phyloP scores from a whole-genome alignment of 2,888 invertebrate species.

The Rhodophaea formosa region DNA sequence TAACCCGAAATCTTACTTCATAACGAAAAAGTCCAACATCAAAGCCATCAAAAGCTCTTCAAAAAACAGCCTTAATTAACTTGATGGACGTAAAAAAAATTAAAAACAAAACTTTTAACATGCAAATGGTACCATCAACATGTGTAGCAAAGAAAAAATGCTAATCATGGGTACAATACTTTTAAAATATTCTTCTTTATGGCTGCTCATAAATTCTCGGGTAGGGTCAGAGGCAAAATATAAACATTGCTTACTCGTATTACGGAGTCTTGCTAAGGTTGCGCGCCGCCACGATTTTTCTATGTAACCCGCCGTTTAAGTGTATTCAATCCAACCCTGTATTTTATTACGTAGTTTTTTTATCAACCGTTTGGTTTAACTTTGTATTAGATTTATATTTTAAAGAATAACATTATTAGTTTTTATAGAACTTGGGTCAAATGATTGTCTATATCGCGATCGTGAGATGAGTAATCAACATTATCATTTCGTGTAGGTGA shows the following conservation, averaged over 20 bases:
- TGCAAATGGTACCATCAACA: constrained; percentile 46
- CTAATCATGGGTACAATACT: constrained; percentile 43
- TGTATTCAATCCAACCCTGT: constrained; percentile 6
- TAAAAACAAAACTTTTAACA: constrained; percentile 36
- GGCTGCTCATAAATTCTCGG: constrained; percentile 38
- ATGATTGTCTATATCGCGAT: no score
- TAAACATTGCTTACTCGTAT: constrained; percentile 21
- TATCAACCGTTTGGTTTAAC: no score
- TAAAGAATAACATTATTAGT: no score
- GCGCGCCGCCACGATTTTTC: constrained; percentile 3
- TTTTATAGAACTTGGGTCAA: no score
- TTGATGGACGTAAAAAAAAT: constrained; percentile 30
- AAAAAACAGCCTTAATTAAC: constrained; percentile 26
- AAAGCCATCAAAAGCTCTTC: constrained; percentile 4
- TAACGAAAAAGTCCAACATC: constrained; percentile 8
- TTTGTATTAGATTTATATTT: no score
- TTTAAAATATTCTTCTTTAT: constrained; percentile 39
- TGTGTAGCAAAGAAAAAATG: constrained; percentile 50
- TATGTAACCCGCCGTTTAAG: constrained; percentile 8
- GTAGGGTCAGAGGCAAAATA: constrained; percentile 17
- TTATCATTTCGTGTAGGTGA: no score
- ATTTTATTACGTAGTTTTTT: background rate
- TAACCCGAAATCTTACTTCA: background rate
- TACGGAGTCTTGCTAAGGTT: constrained; percentile 12
- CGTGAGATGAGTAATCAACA: no score